These are phyloP conservation scores for Eupithecia exiguata DNA, from an alignment of 2,888 invertebrate genomes.

Conservation along the genomic window DNA sequence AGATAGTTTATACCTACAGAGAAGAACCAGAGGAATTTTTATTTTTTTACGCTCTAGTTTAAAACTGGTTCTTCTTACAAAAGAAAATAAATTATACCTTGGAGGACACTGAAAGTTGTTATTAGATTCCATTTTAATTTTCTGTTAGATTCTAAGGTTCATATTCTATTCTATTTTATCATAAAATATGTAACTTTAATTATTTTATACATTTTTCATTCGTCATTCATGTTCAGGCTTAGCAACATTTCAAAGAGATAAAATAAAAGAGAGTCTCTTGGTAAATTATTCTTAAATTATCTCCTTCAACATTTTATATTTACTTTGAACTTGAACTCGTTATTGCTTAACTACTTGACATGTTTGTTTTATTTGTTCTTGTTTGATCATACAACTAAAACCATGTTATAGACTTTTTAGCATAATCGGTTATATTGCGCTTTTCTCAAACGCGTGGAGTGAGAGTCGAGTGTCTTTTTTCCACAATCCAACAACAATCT, in stretches of 20 bases:
- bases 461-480: too few species aligned
- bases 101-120: not conserved
- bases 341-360: not conserved
- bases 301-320: not conserved
- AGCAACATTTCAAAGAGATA: not conserved
- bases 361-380: not conserved
- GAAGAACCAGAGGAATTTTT: not conserved
- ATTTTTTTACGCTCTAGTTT: conserved; percentile 13
- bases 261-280: not conserved
- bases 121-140: conserved; percentile 3
- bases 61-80: not conserved
- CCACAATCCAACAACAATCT: too few species aligned
- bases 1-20: too few species aligned
- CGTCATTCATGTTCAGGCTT: not conserved
- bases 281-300: not conserved
- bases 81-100: conserved; percentile 2
- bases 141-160: not conserved
- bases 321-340: not conserved
- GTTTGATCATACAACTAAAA: too few species aligned
- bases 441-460: not conserved
- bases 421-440: not conserved
- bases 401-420: too few species aligned
- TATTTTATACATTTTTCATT: not conserved
- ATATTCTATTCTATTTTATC: not conserved
- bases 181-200: not conserved